Evolutionary conservation across 2,888 invertebrate species (phyloP), one percentile per base, ranked within the genome.

Genomic region (Tetranychus truncatus): DNA sequence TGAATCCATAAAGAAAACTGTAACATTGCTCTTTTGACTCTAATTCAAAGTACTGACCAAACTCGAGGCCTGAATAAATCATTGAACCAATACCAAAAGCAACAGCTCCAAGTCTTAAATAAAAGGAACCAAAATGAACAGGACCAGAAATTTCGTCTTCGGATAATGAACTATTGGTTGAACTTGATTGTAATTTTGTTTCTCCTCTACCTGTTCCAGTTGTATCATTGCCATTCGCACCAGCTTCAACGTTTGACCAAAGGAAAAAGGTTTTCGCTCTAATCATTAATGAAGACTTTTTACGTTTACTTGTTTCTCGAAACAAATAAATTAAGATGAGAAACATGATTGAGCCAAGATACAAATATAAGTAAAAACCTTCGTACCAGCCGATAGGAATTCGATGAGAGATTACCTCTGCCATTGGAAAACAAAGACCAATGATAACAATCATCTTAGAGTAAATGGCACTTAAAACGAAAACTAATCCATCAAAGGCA

Each of bases 1-100:
- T 92, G 74, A 95, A 84, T 0, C 93, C 94, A 76, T 92, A 85
- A 80, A 95, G 87, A 44, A 74, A 74, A 18, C 44, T 67, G 73
- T 72, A 72, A 45, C 72, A 72, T 20, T 72, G 72, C 20, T 72
- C 72, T 83, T 93, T 90, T 76, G 89, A 87, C 82, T 93, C 91
- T 79, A 92, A 84, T 83, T 96, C 95, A 84, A 95, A 95, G 83
- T 93, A 94, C 82, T 94, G 91, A 0, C 94, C 95, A 81, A 95
- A 93, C 84, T 93, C 93, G 79, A 96, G 84, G 0, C 95, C 94
- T 3, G 93, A 93, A 84, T 95, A 95, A 78, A 96, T 95, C 93
- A 96, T 93, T 79, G 93, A 92, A 45, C 95, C 95, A 80, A 95
- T 92, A 15, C 95, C 95, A 83, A 96, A 96, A 7, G 92, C 90